A percentile compares a stretch with the other conserved stretches of the same genome.
These are phyloP conservation scores for Xestia ashworthii DNA, from an alignment of 2,888 invertebrate genomes.

Conservation along the genomic window DNA sequence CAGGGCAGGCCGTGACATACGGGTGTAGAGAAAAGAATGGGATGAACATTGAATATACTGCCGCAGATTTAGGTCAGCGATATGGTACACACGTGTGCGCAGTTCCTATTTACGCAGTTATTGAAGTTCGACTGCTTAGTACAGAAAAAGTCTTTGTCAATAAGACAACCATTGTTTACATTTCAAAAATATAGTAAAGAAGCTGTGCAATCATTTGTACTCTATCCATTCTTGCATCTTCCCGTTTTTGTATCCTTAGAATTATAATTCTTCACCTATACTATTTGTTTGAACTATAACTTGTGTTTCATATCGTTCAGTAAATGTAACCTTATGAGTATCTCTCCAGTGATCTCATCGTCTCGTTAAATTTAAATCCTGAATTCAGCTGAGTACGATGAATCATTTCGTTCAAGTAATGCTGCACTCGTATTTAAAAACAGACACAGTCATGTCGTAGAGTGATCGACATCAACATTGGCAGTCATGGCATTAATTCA, in stretches of 20 bases:
- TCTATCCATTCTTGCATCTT: not conserved
- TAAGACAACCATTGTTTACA: not conserved
- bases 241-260: not conserved
- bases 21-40: conserved; percentile 63
- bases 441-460: conserved; percentile 10
- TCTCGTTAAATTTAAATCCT: not conserved
- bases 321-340: not conserved
- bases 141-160: not conserved
- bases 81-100: conserved; percentile 67
- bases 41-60: conserved; percentile 61
- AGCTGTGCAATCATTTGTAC: not conserved
- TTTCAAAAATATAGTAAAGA: not conserved
- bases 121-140: not conserved
- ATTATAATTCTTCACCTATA: not conserved
- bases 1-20: conserved; percentile 68
- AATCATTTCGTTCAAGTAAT: not conserved
- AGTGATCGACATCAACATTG: conserved; percentile 8
- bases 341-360: not conserved
- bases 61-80: conserved; percentile 74
- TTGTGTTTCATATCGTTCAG: not conserved
- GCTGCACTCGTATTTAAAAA: not conserved
- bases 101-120: conserved; percentile 24
- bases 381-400: not conserved
- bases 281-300: not conserved
- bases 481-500: conserved; percentile 14